Percentiles rank a stretch among this genome's conserved stretches.
Evolutionary conservation across 2,113 vertebrate genomes (phyloP).

Genomic region (Laticauda colubrina): DNA sequence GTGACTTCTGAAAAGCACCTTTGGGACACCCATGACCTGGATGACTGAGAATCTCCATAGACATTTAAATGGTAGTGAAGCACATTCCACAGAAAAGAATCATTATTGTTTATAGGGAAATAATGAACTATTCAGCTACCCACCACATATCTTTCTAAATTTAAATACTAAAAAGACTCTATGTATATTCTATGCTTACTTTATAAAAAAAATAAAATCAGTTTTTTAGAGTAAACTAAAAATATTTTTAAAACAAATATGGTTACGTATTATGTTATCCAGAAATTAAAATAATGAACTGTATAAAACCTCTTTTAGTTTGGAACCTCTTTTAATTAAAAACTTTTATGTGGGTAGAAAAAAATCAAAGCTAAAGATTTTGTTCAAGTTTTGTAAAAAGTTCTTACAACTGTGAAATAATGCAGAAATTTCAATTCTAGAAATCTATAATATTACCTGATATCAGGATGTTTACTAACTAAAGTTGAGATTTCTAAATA

Average conservation of each 20-base stretch:
- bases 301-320: not conserved
- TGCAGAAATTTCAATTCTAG: not conserved
- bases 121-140: not conserved
- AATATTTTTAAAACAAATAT: not conserved
- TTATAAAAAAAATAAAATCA: not conserved
- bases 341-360: not conserved
- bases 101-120: not conserved
- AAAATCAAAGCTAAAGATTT: not conserved
- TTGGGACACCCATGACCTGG: too few species aligned
- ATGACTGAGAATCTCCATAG: too few species aligned
- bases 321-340: not conserved
- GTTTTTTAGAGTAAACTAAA: not conserved
- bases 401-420: not conserved
- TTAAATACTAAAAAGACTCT: not conserved
- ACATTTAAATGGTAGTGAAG: not conserved
- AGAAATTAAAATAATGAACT: not conserved
- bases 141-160: not conserved
- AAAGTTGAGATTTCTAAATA: conserved; percentile 94
- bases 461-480: conserved; percentile 94
- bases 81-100: not conserved
- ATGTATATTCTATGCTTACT: not conserved
- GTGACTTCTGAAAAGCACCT: too few species aligned
- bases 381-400: not conserved
- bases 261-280: not conserved
- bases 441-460: conserved; percentile 77